Percentiles rank a stretch among this genome's conserved stretches.
Evolutionary conservation across 2,113 vertebrate species (phyloP).

Genomic region (Merops nubicus): DNA sequence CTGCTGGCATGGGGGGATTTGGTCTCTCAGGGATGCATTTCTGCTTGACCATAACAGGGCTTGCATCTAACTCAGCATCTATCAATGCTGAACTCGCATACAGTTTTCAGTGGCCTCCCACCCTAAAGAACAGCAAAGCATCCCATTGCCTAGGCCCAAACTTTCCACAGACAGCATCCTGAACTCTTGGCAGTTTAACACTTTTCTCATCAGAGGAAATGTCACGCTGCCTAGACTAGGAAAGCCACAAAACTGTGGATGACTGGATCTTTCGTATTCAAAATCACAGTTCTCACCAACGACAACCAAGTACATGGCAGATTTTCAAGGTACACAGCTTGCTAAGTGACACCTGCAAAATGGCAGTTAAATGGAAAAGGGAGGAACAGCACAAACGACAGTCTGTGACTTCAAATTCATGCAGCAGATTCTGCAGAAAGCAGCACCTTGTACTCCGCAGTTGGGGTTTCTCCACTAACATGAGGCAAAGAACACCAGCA

Average conservation of each 20-base stretch:
- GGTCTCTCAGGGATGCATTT: background rate
- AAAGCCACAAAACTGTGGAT: background rate
- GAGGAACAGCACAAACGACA: background rate
- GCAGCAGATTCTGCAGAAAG: background rate
- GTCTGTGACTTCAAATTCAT: background rate
- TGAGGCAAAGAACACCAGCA: background rate
- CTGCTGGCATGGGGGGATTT: background rate
- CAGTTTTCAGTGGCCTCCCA: background rate
- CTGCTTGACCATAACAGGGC: background rate
- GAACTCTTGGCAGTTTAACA: background rate
- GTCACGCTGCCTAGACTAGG: background rate
- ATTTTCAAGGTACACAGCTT: background rate
- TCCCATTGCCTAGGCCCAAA: background rate
- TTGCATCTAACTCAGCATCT: background rate
- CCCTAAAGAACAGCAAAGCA: background rate
- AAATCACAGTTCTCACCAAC: slow-evolving; percentile 28
- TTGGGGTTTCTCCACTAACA: background rate
- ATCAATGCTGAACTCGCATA: background rate
- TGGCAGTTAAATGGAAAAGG: background rate
- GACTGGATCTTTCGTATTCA: background rate
- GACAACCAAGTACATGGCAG: background rate
- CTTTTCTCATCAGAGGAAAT: background rate
- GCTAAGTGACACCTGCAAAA: background rate
- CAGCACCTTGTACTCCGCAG: background rate
- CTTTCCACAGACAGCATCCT: background rate